These are phyloP conservation scores for Hafferia zeledoni DNA, from an alignment of 2,797 vertebrate species.

Conservation along the genomic window DNA sequence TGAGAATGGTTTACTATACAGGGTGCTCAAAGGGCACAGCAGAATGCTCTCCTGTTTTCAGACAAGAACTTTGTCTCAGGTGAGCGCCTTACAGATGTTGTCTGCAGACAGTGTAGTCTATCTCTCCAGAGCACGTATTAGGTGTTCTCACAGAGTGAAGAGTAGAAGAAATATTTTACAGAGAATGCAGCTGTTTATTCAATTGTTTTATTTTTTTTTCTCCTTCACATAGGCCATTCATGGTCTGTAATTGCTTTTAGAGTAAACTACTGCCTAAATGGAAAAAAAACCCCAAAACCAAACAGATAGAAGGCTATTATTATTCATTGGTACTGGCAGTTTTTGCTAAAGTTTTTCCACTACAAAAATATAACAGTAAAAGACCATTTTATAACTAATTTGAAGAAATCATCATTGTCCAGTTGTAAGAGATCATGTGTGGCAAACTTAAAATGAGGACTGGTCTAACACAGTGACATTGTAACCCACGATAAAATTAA, in stretches of 20 bases:
- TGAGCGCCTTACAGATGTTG: background rate
- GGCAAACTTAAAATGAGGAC: background rate
- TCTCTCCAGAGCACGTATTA: background rate
- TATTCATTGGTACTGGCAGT: background rate
- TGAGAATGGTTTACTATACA: background rate
- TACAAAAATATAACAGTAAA: background rate
- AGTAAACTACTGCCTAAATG: background rate
- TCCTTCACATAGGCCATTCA: background rate
- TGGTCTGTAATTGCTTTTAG: slow-evolving; percentile 9
- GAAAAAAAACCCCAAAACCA: background rate
- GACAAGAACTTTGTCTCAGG: background rate
- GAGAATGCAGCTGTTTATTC: background rate
- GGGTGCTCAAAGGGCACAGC: background rate
- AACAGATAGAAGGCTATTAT: background rate
- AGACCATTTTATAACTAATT: background rate
- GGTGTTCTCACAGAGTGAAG: background rate
- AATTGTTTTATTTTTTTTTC: background rate
- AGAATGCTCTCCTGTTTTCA: background rate
- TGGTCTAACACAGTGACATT: background rate
- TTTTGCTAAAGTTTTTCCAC: background rate
- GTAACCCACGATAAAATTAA: background rate
- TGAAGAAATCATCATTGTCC: background rate
- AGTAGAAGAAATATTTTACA: background rate
- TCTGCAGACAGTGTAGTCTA: background rate
- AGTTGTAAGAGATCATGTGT: background rate